Conservation (phyloP, 1,140 invertebrate species). For the Pseudomyrmex dendroicus region DNA sequence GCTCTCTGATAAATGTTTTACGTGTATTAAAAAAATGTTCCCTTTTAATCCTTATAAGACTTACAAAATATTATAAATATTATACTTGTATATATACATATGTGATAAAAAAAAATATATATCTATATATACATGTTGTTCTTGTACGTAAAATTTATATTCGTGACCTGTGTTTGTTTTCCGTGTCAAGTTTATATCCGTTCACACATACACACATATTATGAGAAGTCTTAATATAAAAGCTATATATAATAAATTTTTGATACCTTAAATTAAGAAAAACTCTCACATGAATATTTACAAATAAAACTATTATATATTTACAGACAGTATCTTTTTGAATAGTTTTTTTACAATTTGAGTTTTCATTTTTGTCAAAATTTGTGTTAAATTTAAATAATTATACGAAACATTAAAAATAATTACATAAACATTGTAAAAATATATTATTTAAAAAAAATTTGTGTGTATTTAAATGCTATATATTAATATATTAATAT, state of each 20-base stretch:
- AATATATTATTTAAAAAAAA: neutral
- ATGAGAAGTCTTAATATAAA: constrained; percentile 50
- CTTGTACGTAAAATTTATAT: constrained; percentile 73
- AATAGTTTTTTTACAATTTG: constrained; percentile 40
- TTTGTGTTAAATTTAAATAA: constrained; percentile 33
- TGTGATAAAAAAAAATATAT: constrained; percentile 75
- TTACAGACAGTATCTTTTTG: constrained; percentile 47
- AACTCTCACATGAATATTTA: constrained; percentile 32
- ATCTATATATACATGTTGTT: constrained; percentile 74
- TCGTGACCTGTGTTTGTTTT: constrained; percentile 54
- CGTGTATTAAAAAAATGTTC: constrained; percentile 76
- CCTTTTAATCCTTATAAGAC: constrained; percentile 77
- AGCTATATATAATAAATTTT: constrained; percentile 35
- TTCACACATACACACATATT: constrained; percentile 47
- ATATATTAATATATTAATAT: too few species aligned
- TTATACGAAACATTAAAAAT: constrained; percentile 2
- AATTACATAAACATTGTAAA: neutral
- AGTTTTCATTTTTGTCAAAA: neutral
- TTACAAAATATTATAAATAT: constrained; percentile 77
- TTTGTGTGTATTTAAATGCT: too few species aligned
- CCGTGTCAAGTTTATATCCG: constrained; percentile 41
- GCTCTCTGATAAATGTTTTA: constrained; percentile 74
- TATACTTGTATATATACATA: constrained; percentile 77
- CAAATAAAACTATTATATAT: constrained; percentile 68
- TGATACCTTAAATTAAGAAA: constrained; percentile 30